Evolutionary conservation across 37 sponge, comb jelly and placozoan genomes (phyloP).

Genomic region (Theonella swinhoei): DNA sequence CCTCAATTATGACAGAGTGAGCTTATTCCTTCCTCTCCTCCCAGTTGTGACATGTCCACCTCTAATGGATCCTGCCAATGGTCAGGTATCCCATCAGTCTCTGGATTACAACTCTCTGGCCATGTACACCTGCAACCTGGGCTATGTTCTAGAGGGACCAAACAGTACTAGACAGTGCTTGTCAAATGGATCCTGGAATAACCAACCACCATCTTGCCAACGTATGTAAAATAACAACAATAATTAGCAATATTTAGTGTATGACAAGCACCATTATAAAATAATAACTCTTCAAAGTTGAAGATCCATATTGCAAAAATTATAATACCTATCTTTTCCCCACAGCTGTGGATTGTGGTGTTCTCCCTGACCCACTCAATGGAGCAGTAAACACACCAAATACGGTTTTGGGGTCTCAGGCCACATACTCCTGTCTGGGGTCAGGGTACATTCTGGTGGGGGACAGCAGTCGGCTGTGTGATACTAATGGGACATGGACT

Average conservation of each 20-base stretch:
- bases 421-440: not conserved
- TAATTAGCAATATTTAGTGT: not conserved
- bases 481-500: not conserved
- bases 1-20: not conserved
- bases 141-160: constrained; percentile 13
- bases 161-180: constrained; percentile 8
- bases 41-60: not conserved
- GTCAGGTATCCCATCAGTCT: not conserved
- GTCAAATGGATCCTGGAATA: not conserved
- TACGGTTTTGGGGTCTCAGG: not conserved
- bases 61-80: not conserved
- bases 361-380: not conserved
- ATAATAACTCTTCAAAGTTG: too few species aligned
- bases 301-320: too few species aligned
- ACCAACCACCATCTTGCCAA: not conserved
- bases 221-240: not conserved
- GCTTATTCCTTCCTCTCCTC: too few species aligned
- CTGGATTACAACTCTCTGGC: not conserved
- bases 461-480: not conserved
- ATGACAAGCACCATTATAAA: constrained; percentile 14
- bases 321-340: too few species aligned
- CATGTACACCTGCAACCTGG: constrained; percentile 15
- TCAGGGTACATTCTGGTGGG: not conserved
- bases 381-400: not conserved
- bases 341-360: not conserved